Evolutionary conservation across 23 tunicate species (phyloP).

Genomic region (Styela plicata): DNA sequence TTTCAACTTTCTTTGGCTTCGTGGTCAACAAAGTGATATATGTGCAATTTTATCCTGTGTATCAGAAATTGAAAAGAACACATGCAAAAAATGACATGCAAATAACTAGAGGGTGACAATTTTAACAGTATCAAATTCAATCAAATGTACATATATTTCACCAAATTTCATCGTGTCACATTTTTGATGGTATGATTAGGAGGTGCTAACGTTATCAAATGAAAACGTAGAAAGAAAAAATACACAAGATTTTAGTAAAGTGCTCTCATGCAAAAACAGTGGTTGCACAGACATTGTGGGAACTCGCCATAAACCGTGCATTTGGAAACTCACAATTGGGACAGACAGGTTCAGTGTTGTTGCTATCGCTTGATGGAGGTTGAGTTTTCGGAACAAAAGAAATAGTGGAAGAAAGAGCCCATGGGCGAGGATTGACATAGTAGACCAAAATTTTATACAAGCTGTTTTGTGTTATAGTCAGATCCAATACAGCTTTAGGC

Average conservation of each 20-base stretch:
- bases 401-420: conserved; percentile 30
- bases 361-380: not conserved
- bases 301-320: not conserved
- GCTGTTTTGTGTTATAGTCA: conserved; percentile 32
- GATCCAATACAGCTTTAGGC: conserved; percentile 58
- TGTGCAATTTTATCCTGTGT: not conserved
- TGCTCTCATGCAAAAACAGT: not conserved
- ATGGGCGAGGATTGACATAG: conserved; percentile 53
- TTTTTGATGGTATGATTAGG: no score
- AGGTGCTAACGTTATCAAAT: not conserved
- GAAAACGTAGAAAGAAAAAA: no score
- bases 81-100: conserved; percentile 13
- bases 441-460: conserved; percentile 57
- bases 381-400: conserved; percentile 31
- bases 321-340: conserved; percentile 70
- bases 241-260: not conserved
- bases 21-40: not conserved
- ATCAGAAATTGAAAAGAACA: not conserved
- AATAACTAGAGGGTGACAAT: no score
- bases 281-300: not conserved
- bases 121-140: no score
- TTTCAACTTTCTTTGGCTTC: no score
- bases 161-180: no score
- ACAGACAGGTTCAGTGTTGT: conserved; percentile 13
- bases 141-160: not conserved